These are phyloP conservation scores for Masticophis lateralis DNA, from an alignment of 2,797 vertebrate species.

Conservation along the genomic window DNA sequence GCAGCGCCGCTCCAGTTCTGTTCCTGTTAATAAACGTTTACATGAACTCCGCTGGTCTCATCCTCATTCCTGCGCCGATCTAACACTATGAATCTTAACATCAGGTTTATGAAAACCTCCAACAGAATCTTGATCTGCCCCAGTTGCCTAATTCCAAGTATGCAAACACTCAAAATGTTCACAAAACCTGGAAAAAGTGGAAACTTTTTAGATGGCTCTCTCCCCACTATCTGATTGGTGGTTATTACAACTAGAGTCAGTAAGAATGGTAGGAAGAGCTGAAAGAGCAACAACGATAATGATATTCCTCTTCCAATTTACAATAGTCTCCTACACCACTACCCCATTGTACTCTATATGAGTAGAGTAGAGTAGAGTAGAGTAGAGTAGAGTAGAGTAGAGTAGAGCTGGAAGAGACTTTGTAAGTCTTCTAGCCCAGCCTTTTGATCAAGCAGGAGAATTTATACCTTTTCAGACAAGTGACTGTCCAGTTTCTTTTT, in stretches of 20 bases:
- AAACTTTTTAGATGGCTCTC: neutral
- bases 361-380: too few relatives aligned
- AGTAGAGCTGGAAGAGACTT: neutral
- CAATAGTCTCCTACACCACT: neutral
- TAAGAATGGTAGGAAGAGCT: neutral
- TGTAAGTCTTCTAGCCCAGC: too few relatives aligned
- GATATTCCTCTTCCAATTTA: neutral
- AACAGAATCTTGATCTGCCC: neutral
- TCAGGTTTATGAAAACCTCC: neutral
- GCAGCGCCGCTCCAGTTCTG: too few relatives aligned
- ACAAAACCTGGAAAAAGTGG: neutral
- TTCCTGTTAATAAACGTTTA: too few relatives aligned
- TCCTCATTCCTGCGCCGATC: too few relatives aligned
- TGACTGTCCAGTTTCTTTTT: neutral
- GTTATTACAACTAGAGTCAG: neutral
- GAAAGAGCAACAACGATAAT: neutral
- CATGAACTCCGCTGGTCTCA: too few relatives aligned
- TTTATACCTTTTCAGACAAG: neutral
- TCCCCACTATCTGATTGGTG: neutral
- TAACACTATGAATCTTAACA: neutral
- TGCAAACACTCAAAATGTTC: neutral
- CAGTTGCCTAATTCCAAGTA: neutral
- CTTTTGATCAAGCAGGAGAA: neutral
- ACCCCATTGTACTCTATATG: neutral
- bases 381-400: too few relatives aligned